These are phyloP conservation scores for Luperina nickerlii DNA, from an alignment of 2,888 invertebrate species.

Conservation along the genomic window DNA sequence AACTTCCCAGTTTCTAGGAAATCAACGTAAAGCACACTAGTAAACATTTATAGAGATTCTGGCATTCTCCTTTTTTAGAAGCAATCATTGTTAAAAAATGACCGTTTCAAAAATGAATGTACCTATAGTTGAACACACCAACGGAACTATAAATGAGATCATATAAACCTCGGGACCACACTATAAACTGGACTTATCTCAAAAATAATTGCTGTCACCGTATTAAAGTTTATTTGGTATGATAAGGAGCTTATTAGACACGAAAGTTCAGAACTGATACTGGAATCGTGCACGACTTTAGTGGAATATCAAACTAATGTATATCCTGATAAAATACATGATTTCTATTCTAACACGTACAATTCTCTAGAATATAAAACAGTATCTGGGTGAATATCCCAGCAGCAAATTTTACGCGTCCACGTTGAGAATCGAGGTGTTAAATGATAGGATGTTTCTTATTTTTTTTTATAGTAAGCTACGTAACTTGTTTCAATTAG, in stretches of 20 bases:
- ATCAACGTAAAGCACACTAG: too few relatives aligned
- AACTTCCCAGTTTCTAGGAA: neutral
- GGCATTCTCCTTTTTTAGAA: neutral
- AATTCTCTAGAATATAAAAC: neutral
- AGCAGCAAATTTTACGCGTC: too few relatives aligned
- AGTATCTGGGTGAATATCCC: too few relatives aligned
- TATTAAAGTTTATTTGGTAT: conserved; percentile 19
- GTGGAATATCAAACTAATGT: conserved; percentile 23
- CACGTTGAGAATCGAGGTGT: too few relatives aligned
- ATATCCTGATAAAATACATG: conserved; percentile 23
- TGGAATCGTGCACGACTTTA: conserved; percentile 36
- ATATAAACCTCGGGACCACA: neutral
- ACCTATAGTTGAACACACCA: neutral
- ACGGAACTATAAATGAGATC: neutral
- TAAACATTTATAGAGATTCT: neutral
- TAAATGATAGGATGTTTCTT: too few relatives aligned
- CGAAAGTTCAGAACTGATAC: conserved; percentile 36
- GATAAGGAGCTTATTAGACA: conserved; percentile 35
- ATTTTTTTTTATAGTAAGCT: too few relatives aligned
- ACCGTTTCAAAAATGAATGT: neutral
- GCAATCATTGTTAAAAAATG: neutral
- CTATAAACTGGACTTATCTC: conserved; percentile 15
- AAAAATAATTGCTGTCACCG: conserved; percentile 44
- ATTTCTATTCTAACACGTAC: conserved; percentile 1
- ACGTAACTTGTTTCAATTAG: too few relatives aligned